Base-by-base conservation (phyloP, 1,140 invertebrate genomes). In the Zaprionus camerounensis region DNA sequence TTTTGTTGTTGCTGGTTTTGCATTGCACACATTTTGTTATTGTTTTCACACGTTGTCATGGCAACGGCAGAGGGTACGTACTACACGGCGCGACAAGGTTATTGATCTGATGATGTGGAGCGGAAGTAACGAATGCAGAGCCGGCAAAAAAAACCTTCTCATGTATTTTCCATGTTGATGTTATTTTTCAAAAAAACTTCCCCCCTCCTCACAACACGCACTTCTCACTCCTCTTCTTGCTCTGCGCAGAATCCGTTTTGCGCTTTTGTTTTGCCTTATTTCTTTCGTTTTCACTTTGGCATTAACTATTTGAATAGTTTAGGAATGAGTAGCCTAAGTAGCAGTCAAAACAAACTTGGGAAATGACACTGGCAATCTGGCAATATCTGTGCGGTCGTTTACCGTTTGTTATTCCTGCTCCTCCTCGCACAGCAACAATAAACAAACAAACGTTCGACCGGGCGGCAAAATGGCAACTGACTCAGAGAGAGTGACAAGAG, bases 391-490 rank as follows among this genome's bases (percentile, higher is more conserved):
- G 22, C 13, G 38, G 17, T 26, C 41, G 20, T 62, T 62, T 59
- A 57, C 36, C 38, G n/a, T 28, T 24, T 58, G 28, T 41, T 53
- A 15, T 46, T 34, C 4, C 55, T 34, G 31, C 31, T 17, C 15
- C 31, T 17, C 20, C 24, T 5, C n/a, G 13, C 61, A 66, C 57
- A 34, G 36, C 74, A 80, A 67, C 73, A 87, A 88, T 13, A 86
- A 86, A 88, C 70, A 77, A 66, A 63, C 78, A 22, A 82, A 79
- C 78, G 65, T 83, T 79, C 76, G 57, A 76, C 85, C 85, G 81
- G 71, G 81, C 81, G 81, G 85, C 78, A 85, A 90, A 85, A 67
- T 80, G 74, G 67, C 81, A 88, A 88, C 85, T 85, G 64, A 79
- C 69, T 5, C 41, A 38, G 36, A 15, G 36, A 38, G 58, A 64